These are phyloP conservation scores for Cynaeus angustus DNA, from an alignment of 2,888 invertebrate species.

Conservation along the genomic window DNA sequence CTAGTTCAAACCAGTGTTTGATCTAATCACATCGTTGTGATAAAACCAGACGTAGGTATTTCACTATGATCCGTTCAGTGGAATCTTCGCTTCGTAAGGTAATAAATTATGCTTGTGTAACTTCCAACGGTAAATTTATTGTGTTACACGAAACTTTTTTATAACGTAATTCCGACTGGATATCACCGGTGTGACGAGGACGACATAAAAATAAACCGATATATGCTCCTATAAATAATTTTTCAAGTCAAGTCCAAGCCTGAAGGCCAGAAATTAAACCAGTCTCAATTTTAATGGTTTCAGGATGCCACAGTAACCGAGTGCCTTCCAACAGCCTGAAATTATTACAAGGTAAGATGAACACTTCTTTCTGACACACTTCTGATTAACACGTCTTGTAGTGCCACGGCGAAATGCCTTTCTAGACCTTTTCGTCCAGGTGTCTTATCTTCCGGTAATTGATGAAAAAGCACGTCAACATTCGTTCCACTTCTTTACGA, in stretches of 20 bases:
- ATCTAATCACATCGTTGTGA: no score
- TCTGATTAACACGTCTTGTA: background rate
- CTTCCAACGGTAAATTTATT: background rate
- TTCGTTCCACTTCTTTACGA: constrained; percentile 6
- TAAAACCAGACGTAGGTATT: no score
- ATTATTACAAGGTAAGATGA: background rate
- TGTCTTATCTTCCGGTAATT: constrained; percentile 28
- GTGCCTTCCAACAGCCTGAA: constrained; percentile 1
- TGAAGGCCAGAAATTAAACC: constrained; percentile 11
- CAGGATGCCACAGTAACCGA: background rate
- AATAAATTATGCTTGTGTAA: no score
- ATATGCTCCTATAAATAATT: constrained; percentile 26
- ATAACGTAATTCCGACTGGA: constrained; percentile 1
- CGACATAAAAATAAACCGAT: constrained; percentile 21
- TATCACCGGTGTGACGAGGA: constrained; percentile 13
- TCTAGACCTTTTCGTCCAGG: constrained; percentile 1
- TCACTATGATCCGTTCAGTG: no score
- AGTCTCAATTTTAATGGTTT: background rate
- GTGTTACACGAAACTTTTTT: background rate
- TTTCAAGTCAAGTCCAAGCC: constrained; percentile 14
- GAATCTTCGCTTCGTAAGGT: no score
- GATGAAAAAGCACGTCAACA: constrained; percentile 21
- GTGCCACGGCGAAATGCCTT: background rate
- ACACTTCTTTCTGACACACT: background rate
- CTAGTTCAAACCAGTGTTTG: no score